A percentile compares a stretch with the other conserved stretches of the same genome.
These are phyloP conservation scores for Zenarchopterus dispar DNA, from an alignment of 2,797 vertebrate species.

Conservation along the genomic window DNA sequence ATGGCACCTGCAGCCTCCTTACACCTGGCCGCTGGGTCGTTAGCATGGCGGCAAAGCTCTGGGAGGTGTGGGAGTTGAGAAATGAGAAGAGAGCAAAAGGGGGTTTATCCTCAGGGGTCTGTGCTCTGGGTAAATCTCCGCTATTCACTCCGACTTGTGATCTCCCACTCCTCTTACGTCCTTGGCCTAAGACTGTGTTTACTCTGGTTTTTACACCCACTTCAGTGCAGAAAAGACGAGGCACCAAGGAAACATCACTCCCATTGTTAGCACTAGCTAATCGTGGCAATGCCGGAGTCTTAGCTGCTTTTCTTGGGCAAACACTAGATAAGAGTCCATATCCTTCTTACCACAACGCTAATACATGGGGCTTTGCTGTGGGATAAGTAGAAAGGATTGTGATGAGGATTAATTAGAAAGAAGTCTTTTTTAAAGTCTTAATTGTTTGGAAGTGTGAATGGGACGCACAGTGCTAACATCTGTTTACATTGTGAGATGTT, in stretches of 20 bases:
- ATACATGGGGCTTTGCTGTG: slow-evolving; percentile 75
- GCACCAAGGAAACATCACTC: slow-evolving; percentile 70
- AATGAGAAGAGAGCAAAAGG: slow-evolving; percentile 40
- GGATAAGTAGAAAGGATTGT: slow-evolving; percentile 79
- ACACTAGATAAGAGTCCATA: slow-evolving; percentile 84
- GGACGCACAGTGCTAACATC: slow-evolving; percentile 59
- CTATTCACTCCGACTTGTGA: slow-evolving; percentile 66
- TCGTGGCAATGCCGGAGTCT: slow-evolving; percentile 77
- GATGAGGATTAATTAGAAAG: slow-evolving; percentile 82
- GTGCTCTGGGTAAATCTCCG: slow-evolving; percentile 64
- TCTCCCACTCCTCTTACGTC: slow-evolving; percentile 65
- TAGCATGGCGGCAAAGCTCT: slow-evolving; percentile 46
- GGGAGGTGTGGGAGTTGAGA: slow-evolving; percentile 68
- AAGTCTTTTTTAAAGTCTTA: slow-evolving; percentile 73
- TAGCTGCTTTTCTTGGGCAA: slow-evolving; percentile 81
- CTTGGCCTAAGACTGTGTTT: slow-evolving; percentile 68
- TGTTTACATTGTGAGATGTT: slow-evolving; percentile 79
- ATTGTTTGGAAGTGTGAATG: slow-evolving; percentile 78
- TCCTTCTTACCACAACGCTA: slow-evolving; percentile 81
- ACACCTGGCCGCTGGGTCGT: slow-evolving; percentile 74
- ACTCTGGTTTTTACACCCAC: slow-evolving; percentile 78
- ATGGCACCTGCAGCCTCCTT: slow-evolving; percentile 76
- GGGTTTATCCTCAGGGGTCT: slow-evolving; percentile 60
- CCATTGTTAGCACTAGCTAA: slow-evolving; percentile 81
- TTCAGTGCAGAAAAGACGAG: slow-evolving; percentile 66